A percentile compares a stretch with the other conserved stretches of the same genome.
phyloP scores from a whole-genome alignment of 2,888 invertebrate species.

The Apodemia hepburni region DNA sequence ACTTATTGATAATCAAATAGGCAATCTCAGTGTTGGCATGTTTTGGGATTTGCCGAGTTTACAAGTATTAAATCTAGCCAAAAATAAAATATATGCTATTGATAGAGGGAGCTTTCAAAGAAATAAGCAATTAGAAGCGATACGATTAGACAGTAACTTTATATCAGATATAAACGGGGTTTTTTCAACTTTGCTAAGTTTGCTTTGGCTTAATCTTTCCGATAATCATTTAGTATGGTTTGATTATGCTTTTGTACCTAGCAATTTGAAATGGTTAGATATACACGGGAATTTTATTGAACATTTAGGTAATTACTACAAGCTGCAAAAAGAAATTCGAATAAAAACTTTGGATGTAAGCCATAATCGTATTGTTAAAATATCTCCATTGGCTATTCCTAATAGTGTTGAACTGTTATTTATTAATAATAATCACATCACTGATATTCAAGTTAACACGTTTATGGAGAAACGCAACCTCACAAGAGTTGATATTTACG shows the following conservation, averaged over 20 bases:
- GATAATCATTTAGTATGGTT: slow-evolving; percentile 96
- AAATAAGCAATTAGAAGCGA: slow-evolving; percentile 90
- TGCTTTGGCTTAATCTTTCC: slow-evolving; percentile 93
- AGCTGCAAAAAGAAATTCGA: slow-evolving; percentile 87
- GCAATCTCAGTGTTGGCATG: slow-evolving; percentile 91
- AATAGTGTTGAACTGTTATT: slow-evolving; percentile 92
- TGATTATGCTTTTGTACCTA: slow-evolving; percentile 94
- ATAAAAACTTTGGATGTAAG: slow-evolving; percentile 94
- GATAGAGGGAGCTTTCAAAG: slow-evolving; percentile 91
- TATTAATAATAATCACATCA: slow-evolving; percentile 94
- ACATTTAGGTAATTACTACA: slow-evolving; percentile 92
- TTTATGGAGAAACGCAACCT: slow-evolving; percentile 92
- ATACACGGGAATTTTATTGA: slow-evolving; percentile 94
- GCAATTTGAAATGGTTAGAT: slow-evolving; percentile 93
- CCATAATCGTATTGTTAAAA: slow-evolving; percentile 91
- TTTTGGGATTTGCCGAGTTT: slow-evolving; percentile 91
- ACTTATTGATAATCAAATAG: slow-evolving; percentile 93
- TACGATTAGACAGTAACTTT: slow-evolving; percentile 93
- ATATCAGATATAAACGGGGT: slow-evolving; percentile 94
- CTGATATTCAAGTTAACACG: slow-evolving; percentile 89
- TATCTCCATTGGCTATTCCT: slow-evolving; percentile 90
- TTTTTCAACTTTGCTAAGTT: slow-evolving; percentile 89
- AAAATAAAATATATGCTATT: slow-evolving; percentile 92
- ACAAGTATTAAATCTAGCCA: slow-evolving; percentile 92
- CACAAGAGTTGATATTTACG: slow-evolving; percentile 93